Percentiles rank a stretch among this genome's conserved stretches.
phyloP scores from a whole-genome alignment of 2,888 invertebrate genomes.

The Siphlonurus alternatus region DNA sequence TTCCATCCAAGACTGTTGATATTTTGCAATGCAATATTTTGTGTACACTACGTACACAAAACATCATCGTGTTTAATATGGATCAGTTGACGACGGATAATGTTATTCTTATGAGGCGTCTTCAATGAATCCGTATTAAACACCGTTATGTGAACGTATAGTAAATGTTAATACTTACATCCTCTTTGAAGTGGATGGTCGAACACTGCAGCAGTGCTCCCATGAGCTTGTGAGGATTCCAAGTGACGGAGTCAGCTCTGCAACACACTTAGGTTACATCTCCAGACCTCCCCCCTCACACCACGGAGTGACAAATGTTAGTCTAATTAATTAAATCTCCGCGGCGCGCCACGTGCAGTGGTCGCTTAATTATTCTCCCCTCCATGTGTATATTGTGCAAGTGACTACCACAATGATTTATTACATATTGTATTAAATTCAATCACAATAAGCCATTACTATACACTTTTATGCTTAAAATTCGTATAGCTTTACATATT shows the following conservation, averaged over 20 bases:
- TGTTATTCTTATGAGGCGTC: no score
- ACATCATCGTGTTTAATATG: background rate
- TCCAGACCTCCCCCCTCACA: conserved; percentile 21
- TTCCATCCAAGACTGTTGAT: background rate
- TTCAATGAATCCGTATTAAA: no score
- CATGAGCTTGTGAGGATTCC: conserved; percentile 99
- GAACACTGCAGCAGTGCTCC: conserved; percentile 93
- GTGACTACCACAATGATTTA: background rate
- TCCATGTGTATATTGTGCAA: background rate
- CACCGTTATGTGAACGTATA: no score
- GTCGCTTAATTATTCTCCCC: background rate
- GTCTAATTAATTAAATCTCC: background rate
- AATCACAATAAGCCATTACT: background rate
- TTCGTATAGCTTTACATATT: background rate
- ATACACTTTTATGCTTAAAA: background rate
- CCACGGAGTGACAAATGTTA: conserved; percentile 18
- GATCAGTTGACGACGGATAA: no score
- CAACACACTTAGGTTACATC: conserved; percentile 6
- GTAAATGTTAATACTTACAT: conserved; percentile 46
- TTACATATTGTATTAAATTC: background rate
- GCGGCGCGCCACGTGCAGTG: background rate
- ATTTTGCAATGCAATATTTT: background rate
- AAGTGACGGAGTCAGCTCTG: conserved; percentile 91
- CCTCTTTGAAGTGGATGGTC: conserved; percentile 89
- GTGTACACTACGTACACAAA: background rate